Conservation (phyloP, 2,888 invertebrate species). For the Lordiphosa andalusiaca region DNA sequence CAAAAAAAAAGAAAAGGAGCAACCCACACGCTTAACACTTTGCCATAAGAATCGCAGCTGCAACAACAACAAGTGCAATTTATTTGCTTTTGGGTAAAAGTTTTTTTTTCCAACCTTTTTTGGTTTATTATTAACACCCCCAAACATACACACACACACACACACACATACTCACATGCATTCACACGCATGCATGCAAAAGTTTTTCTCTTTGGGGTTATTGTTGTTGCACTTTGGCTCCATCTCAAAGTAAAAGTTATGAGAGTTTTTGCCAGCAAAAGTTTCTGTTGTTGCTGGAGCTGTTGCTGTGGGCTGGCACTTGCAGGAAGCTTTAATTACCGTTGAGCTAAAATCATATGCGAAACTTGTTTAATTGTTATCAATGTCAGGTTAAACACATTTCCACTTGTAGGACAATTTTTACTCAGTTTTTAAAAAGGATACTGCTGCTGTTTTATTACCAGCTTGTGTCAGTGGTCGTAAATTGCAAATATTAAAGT, state of each 20-base stretch:
- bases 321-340: conserved; percentile 66
- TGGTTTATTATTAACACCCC: conserved; percentile 71
- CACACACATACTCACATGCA: conserved; percentile 7
- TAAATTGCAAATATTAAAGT: too few relatives aligned
- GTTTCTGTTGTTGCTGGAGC: conserved; percentile 43
- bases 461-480: too few relatives aligned
- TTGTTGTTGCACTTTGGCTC: conserved; percentile 60
- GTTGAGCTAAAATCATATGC: conserved; percentile 71
- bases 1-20: conserved; percentile 23
- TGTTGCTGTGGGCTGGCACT: conserved; percentile 35
- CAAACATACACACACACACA: conserved; percentile 4
- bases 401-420: conserved; percentile 10
- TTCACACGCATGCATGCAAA: conserved; percentile 20
- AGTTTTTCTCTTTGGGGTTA: conserved; percentile 62
- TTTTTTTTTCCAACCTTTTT: conserved; percentile 33
- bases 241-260: conserved; percentile 72
- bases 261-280: conserved; percentile 57
- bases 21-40: conserved; percentile 65
- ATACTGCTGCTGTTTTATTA: too few relatives aligned
- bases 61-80: conserved; percentile 40
- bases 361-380: conserved; percentile 65
- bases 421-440: not conserved
- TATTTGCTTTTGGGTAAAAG: conserved; percentile 54
- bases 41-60: conserved; percentile 60
- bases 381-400: conserved; percentile 40